Conservation (phyloP, 2,797 vertebrate species). For the Pteropus rufus region DNA sequence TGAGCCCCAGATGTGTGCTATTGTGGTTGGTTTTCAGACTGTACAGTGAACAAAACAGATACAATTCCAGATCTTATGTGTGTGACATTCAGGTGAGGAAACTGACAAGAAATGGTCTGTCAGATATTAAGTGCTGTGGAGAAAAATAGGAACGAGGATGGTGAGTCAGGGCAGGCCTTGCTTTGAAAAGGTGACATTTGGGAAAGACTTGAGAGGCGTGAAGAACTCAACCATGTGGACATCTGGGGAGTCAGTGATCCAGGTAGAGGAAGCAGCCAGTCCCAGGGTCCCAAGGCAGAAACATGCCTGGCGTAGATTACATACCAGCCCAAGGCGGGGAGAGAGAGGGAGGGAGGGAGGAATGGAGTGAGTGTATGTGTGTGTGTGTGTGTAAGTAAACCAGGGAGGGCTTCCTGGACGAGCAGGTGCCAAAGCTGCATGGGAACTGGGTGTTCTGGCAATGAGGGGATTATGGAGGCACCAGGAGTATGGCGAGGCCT, state of each 20-base stretch:
- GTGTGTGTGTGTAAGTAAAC: neutral
- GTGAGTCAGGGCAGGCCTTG: neutral
- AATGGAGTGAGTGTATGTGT: neutral
- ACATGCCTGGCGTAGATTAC: neutral
- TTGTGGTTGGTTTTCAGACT: neutral
- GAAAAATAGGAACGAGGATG: neutral
- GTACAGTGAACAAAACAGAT: neutral
- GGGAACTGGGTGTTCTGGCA: neutral
- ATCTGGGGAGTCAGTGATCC: neutral
- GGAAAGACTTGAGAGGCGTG: neutral
- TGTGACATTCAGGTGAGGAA: neutral
- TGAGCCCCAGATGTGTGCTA: neutral
- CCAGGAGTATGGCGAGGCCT: neutral
- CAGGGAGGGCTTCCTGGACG: neutral
- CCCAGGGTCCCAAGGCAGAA: neutral
- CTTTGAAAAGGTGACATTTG: neutral
- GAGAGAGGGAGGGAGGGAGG: too few species aligned
- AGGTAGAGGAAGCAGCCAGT: neutral
- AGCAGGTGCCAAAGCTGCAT: neutral
- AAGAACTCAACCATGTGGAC: neutral
- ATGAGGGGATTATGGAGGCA: neutral
- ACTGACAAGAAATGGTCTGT: neutral
- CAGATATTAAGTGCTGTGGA: neutral
- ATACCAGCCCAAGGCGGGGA: neutral
- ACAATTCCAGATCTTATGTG: neutral